Conservation (phyloP, 2,888 invertebrate genomes). For the Stegophylla sp. region DNA sequence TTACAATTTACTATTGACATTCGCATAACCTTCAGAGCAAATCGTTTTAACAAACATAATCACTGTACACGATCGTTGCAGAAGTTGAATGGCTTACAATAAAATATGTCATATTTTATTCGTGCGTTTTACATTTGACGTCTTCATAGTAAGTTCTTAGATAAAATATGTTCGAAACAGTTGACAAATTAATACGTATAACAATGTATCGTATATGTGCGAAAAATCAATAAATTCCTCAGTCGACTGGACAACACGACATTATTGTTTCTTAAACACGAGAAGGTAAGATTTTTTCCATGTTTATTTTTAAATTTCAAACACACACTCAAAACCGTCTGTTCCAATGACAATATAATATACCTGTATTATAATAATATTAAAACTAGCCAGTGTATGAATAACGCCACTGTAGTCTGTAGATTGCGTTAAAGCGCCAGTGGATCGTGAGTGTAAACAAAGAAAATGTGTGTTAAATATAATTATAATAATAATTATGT, state of each 20-base stretch:
- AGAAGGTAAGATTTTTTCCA: neutral
- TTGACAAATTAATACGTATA: neutral
- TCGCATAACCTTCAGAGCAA: neutral
- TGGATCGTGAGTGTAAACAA: neutral
- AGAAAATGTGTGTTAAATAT: neutral
- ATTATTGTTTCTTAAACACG: neutral
- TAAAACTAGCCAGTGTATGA: neutral
- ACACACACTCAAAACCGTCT: neutral
- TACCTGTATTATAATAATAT: neutral
- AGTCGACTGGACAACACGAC: neutral
- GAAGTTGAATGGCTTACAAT: neutral
- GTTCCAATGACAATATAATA: neutral
- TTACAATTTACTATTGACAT: neutral
- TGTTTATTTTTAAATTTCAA: neutral
- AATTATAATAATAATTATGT: too few relatives aligned
- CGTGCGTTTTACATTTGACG: neutral
- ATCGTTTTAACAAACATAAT: neutral
- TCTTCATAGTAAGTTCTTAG: neutral
- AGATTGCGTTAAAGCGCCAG: neutral
- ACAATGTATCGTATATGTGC: neutral
- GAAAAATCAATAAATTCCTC: neutral
- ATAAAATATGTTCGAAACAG: neutral
- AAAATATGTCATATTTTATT: neutral
- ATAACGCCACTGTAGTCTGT: constrained; percentile 3
- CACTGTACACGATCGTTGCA: neutral